Percentiles rank a stretch among this genome's conserved stretches.
These are phyloP conservation scores for Emydocephalus ijimae DNA, from an alignment of 2,113 vertebrate species.

Conservation along the genomic window DNA sequence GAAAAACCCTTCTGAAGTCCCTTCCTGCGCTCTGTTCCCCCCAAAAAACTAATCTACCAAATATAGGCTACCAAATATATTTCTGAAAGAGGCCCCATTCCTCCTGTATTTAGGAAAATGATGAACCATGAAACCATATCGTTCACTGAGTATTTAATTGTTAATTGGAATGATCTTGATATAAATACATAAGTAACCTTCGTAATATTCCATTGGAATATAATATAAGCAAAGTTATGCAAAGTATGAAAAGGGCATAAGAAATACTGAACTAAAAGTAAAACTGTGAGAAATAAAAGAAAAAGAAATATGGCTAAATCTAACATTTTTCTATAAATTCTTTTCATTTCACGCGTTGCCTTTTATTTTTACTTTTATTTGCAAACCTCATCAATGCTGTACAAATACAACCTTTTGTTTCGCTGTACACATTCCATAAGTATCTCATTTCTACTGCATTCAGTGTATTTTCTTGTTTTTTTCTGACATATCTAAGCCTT, in stretches of 20 bases:
- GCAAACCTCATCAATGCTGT: not conserved
- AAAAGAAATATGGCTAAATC: not conserved
- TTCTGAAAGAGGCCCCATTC: not conserved
- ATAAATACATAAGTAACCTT: not conserved
- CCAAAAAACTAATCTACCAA: not conserved
- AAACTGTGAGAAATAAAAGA: not conserved
- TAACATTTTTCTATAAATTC: not conserved
- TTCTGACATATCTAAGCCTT: not conserved
- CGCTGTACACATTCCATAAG: not conserved
- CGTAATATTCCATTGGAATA: not conserved
- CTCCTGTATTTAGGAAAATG: not conserved
- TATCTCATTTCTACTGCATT: not conserved
- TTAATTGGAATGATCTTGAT: not conserved
- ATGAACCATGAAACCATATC: not conserved
- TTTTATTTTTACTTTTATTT: not conserved
- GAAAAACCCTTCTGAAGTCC: not conserved
- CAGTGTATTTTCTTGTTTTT: not conserved
- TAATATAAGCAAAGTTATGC: not conserved
- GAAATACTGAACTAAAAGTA: not conserved
- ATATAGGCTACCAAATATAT: not conserved
- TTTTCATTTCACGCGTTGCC: not conserved
- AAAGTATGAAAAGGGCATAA: not conserved
- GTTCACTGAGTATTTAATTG: not conserved
- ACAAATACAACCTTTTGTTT: not conserved
- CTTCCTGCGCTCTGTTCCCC: not conserved